A percentile compares a stretch with the other conserved stretches of the same genome.
Evolutionary conservation across 2,888 invertebrate species (phyloP).

Genomic region (Phaonia tiefii): DNA sequence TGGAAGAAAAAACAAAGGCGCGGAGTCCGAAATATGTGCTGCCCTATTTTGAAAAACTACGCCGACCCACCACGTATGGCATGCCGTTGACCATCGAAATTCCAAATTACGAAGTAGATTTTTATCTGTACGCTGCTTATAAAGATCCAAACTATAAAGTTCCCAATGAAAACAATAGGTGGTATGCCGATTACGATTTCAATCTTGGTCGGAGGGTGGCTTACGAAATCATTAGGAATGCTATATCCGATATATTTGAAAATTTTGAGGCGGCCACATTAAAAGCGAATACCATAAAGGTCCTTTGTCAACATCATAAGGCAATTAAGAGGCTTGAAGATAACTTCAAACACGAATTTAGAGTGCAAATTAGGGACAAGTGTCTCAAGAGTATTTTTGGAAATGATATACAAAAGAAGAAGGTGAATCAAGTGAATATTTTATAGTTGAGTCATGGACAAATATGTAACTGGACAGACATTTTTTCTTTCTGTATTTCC

Average conservation of each 20-base stretch:
- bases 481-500: not conserved
- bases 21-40: conserved; percentile 29
- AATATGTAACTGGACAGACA: too few relatives aligned
- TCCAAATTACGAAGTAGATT: conserved; percentile 54
- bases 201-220: conserved; percentile 51
- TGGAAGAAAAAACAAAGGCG: not conserved
- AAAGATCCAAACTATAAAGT: conserved; percentile 60
- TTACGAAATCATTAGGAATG: conserved; percentile 51
- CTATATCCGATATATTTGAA: conserved; percentile 55
- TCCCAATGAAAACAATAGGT: conserved; percentile 68
- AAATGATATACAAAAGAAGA: conserved; percentile 14
- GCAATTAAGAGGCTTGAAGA: conserved; percentile 64
- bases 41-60: conserved; percentile 70
- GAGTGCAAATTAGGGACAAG: conserved; percentile 49
- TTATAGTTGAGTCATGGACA: too few relatives aligned
- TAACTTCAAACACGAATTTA: conserved; percentile 60
- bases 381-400: conserved; percentile 46
- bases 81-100: conserved; percentile 51
- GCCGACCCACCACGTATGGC: conserved; percentile 61
- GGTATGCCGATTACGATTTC: conserved; percentile 67
- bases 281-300: not conserved
- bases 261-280: not conserved
- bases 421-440: conserved; percentile 26
- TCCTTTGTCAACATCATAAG: conserved; percentile 69
- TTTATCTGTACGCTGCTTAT: conserved; percentile 57